These are phyloP conservation scores for Pantala flavescens DNA, from an alignment of 1,140 invertebrate genomes.

Conservation along the genomic window DNA sequence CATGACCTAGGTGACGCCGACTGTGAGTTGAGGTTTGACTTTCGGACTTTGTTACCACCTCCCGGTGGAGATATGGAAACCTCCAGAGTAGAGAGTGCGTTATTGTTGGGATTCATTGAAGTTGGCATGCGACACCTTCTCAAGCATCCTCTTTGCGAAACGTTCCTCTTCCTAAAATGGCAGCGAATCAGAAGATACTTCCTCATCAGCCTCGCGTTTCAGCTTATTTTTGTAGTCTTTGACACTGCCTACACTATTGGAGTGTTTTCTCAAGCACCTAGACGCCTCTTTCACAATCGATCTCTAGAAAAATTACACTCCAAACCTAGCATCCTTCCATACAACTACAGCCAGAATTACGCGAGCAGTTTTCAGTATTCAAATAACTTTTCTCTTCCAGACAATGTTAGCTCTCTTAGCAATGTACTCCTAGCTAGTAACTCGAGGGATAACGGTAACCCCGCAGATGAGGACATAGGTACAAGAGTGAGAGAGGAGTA, in stretches of 20 bases:
- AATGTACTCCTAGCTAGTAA: neutral
- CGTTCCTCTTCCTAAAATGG: slow-evolving; percentile 74
- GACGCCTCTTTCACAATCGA: too few species aligned
- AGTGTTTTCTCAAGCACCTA: slow-evolving; percentile 27
- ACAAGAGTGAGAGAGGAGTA: neutral
- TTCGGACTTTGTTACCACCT: slow-evolving; percentile 54
- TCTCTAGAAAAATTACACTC: neutral
- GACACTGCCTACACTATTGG: slow-evolving; percentile 58
- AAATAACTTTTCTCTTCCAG: too few species aligned
- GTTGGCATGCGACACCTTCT: slow-evolving; percentile 62
- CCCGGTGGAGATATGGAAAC: too few species aligned
- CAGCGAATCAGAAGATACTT: slow-evolving; percentile 72
- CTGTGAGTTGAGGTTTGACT: slow-evolving; percentile 68
- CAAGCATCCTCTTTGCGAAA: slow-evolving; percentile 70
- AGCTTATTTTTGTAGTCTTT: slow-evolving; percentile 60
- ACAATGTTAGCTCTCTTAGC: too few species aligned
- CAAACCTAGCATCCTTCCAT: neutral
- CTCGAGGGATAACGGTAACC: neutral
- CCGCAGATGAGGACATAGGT: neutral
- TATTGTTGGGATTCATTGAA: slow-evolving; percentile 62
- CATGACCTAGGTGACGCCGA: slow-evolving; percentile 73
- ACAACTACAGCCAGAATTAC: neutral
- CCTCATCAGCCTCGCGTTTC: slow-evolving; percentile 64
- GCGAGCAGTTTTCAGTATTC: too few species aligned
- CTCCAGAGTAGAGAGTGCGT: slow-evolving; percentile 54